A percentile compares a stretch with the other conserved stretches of the same genome.
Evolutionary conservation across 2,888 invertebrate species (phyloP).

Genomic region (Seira sanloemensis): DNA sequence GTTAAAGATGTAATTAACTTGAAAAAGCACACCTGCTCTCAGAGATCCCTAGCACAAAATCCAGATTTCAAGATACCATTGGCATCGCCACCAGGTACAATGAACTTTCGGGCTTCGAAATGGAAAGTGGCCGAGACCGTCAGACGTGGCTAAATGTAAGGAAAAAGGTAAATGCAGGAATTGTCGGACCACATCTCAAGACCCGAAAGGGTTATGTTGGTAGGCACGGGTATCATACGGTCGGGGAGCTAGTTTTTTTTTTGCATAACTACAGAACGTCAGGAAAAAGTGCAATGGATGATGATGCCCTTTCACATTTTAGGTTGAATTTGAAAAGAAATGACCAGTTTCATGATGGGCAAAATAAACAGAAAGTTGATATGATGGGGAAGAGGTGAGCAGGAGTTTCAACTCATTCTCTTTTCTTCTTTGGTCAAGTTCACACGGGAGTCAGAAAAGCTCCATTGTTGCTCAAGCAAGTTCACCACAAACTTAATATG

Average conservation of each 20-base stretch:
- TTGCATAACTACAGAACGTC: neutral
- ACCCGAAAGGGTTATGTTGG: neutral
- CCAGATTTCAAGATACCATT: neutral
- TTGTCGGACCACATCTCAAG: neutral
- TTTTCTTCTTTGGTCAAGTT: slow-evolving; percentile 41
- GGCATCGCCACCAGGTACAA: slow-evolving; percentile 34
- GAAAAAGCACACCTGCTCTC: neutral
- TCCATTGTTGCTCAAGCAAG: slow-evolving; percentile 37
- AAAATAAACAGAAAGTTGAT: slow-evolving; percentile 20
- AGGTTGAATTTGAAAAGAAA: neutral
- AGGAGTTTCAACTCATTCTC: slow-evolving; percentile 46
- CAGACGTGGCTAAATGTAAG: neutral
- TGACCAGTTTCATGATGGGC: slow-evolving; percentile 40
- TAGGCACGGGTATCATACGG: neutral
- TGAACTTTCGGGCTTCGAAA: slow-evolving; percentile 55
- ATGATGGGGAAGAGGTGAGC: slow-evolving; percentile 37
- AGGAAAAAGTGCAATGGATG: neutral
- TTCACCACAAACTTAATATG: slow-evolving; percentile 1
- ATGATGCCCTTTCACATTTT: neutral
- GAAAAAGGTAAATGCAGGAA: no score
- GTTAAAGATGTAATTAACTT: neutral
- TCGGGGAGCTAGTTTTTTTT: neutral
- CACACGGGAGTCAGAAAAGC: slow-evolving; percentile 19
- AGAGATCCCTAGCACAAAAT: no score
- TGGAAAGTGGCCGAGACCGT: slow-evolving; percentile 28